These are phyloP conservation scores for Drosophila subsilvestris DNA, from an alignment of 2,888 invertebrate species.

Conservation along the genomic window DNA sequence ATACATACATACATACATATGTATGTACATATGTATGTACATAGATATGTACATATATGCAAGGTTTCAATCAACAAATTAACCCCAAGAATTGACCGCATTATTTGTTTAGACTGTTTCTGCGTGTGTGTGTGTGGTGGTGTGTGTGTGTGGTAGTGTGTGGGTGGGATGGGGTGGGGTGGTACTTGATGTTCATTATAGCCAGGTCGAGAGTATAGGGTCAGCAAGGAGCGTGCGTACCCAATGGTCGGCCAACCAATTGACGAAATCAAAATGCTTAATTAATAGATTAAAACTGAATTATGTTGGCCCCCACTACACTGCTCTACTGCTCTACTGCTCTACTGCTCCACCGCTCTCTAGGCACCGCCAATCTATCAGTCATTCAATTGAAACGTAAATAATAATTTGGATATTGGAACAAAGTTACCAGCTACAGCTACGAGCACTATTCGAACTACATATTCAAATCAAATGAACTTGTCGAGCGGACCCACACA, in stretches of 20 bases:
- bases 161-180: too few species aligned
- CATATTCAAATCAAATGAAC: constrained; percentile 25
- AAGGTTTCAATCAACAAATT: constrained; percentile 69
- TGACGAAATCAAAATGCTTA: constrained; percentile 60
- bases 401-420: constrained; percentile 58
- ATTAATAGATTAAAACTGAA: constrained; percentile 77
- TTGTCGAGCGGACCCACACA: background rate
- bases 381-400: constrained; percentile 69
- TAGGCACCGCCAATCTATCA: constrained; percentile 14
- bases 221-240: constrained; percentile 2
- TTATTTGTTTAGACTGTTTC: constrained; percentile 65
- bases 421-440: constrained; percentile 38
- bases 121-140: background rate
- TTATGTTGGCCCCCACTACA: constrained; percentile 40
- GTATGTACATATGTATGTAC: background rate
- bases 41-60: constrained; percentile 17
- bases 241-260: constrained; percentile 17
- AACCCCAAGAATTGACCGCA: constrained; percentile 61
- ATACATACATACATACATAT: too few species aligned
- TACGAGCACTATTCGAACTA: constrained; percentile 6
- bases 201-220: background rate
- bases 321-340: background rate
- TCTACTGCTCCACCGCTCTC: background rate
- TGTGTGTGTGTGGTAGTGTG: too few species aligned
- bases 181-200: constrained; percentile 2